Evolutionary conservation across 2,888 invertebrate species (phyloP), one percentile per base, ranked within the genome.

Genomic region (Parnassius mnemosyne): DNA sequence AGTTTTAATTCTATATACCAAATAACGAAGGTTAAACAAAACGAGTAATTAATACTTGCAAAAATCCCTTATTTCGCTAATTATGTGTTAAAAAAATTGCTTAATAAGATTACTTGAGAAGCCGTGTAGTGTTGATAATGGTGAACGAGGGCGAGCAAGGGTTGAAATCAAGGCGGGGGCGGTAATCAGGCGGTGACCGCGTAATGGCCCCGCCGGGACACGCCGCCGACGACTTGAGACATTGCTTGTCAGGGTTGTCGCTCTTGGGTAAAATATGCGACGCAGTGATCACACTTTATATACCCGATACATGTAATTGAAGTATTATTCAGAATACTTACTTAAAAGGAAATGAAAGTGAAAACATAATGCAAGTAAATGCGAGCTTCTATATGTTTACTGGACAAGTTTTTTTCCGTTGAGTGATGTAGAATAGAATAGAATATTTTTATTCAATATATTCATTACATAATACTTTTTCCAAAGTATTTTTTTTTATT

Each of bases 141-240:
- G 47, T 44, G 54, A 50, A 52, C 42, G 46, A 61, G 66, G 65
- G 67, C 64, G 51, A 34, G 66, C 83, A 87, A 88, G 87, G 89
- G 88, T 87, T 88, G 84, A 83, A 86, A 87, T 87, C 88, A 86
- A 83, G 86, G 83, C 83, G 82, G 78, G 61, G 83, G 81, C 81
- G 87, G 89, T 90, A 92, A 92, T 92, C 89, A 90, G 89, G 74
- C 85, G 85, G 81, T 83, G 89, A 92, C 92, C 92, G 83, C 92
- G 87, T 89, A 91, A 92, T 87, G 88, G 87, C 77, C 80, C 87
- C 87, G 76, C 65, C 66, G 87, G 85, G 90, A 82, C 80, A 77
- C 74, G 77, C 74, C 69, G 71, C 64, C 79, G 79, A 75, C 81
- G 84, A 72, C 87, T 85, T 83, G 79, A 82, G 83, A 79, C 81